Evolutionary conservation across 1,140 invertebrate species (phyloP).

Genomic region (Lamellibrachia luymesi): DNA sequence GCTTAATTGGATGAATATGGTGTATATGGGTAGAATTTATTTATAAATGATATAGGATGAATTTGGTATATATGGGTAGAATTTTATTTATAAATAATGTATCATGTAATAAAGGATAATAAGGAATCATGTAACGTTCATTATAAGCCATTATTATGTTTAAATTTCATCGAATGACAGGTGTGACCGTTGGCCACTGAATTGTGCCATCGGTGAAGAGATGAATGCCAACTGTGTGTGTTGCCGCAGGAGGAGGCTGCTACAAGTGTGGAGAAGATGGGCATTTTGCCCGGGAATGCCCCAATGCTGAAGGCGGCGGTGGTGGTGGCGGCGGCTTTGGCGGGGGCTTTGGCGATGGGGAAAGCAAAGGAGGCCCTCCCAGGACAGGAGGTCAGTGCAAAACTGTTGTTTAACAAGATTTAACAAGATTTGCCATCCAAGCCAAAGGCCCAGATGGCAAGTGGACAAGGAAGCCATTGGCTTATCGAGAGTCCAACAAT

Average conservation of each 20-base stretch:
- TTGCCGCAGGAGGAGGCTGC: slow-evolving; percentile 26
- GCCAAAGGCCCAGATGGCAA: no score
- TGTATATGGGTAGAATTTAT: no score
- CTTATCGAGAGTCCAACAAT: no score
- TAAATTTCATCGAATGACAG: no score
- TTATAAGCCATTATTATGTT: background rate
- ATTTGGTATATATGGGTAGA: no score
- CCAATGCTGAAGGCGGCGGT: slow-evolving; percentile 26
- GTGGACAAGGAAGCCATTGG: no score
- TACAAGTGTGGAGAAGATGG: slow-evolving; percentile 36
- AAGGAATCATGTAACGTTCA: background rate
- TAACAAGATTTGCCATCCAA: no score
- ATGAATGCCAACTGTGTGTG: background rate
- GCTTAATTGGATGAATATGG: no score
- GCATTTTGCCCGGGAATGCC: slow-evolving; percentile 22
- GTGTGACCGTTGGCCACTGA: background rate
- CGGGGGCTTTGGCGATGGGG: slow-evolving; percentile 39
- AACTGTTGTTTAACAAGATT: background rate
- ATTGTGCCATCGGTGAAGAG: background rate
- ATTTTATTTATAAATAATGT: no score
- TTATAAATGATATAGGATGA: no score
- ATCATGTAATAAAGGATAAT: background rate
- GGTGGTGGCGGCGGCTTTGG: slow-evolving; percentile 20
- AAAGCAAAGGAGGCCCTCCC: slow-evolving; percentile 30
- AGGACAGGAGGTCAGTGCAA: slow-evolving; percentile 12